These are phyloP conservation scores for Gasterosteus aculeatus DNA, from an alignment of 2,113 vertebrate genomes.

Conservation along the genomic window DNA sequence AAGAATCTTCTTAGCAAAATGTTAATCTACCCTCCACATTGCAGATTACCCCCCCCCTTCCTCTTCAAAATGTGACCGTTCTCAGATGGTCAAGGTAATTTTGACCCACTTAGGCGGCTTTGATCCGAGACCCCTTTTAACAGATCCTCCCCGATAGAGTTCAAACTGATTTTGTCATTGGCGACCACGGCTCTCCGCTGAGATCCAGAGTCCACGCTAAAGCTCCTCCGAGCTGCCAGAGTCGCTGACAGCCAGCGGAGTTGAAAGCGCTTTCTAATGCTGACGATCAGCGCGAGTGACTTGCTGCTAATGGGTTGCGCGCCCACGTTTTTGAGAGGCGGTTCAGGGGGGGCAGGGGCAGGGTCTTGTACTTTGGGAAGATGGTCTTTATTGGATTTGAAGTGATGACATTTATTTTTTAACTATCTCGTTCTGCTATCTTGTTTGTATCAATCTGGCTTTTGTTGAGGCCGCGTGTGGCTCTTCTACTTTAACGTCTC, in stretches of 20 bases:
- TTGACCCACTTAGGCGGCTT: constrained; percentile 81
- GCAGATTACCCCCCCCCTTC: constrained; percentile 72
- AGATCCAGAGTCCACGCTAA: constrained; percentile 68
- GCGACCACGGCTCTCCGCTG: constrained; percentile 67
- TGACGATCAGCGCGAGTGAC: constrained; percentile 75
- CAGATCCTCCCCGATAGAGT: constrained; percentile 70
- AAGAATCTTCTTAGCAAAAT: constrained; percentile 73
- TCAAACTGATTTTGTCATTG: constrained; percentile 78
- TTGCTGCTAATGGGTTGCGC: constrained; percentile 74
- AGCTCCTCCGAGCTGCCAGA: constrained; percentile 71
- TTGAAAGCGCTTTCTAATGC: constrained; percentile 80
- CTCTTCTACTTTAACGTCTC: constrained; percentile 46
- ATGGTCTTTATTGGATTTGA: constrained; percentile 53
- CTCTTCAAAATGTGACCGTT: constrained; percentile 74
- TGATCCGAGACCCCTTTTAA: constrained; percentile 78
- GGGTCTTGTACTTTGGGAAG: constrained; percentile 47
- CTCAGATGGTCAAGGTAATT: constrained; percentile 83
- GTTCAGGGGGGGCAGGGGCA: not conserved
- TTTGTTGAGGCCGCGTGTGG: constrained; percentile 35
- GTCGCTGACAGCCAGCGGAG: constrained; percentile 76
- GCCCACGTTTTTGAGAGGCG: constrained; percentile 35
- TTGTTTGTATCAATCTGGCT: constrained; percentile 30
- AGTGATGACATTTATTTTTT: constrained; percentile 54
- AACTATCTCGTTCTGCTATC: constrained; percentile 55
- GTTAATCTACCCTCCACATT: constrained; percentile 79